Percentiles rank a stretch among this genome's conserved stretches.
Evolutionary conservation across 1,140 invertebrate species (phyloP).

Genomic region (Drosophila quadrilineata): DNA sequence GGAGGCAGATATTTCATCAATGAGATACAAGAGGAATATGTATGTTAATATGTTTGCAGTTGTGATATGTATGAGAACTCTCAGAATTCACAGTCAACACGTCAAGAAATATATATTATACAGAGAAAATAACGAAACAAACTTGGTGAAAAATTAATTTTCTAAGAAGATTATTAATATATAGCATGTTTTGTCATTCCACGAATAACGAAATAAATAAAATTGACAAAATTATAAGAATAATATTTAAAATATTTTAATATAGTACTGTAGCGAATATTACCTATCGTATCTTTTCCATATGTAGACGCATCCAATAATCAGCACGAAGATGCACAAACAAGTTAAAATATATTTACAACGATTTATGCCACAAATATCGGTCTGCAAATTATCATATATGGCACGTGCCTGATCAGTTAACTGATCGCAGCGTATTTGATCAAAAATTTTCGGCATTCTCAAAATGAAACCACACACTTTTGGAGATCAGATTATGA

Average conservation of each 20-base stretch:
- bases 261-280: not conserved
- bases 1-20: slow-evolving; percentile 21
- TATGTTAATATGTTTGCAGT: no score
- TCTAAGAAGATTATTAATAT: no score
- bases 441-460: slow-evolving; percentile 49
- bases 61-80: no score
- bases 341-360: slow-evolving; percentile 49
- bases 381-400: slow-evolving; percentile 57
- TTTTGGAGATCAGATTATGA: slow-evolving; percentile 21
- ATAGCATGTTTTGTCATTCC: no score
- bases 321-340: slow-evolving; percentile 35
- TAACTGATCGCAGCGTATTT: slow-evolving; percentile 61
- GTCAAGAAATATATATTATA: no score
- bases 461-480: not conserved
- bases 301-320: slow-evolving; percentile 40
- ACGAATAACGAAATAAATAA: no score
- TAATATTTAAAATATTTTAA: no score
- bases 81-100: no score
- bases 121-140: no score
- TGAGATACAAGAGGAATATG: slow-evolving; percentile 10
- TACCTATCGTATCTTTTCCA: slow-evolving; percentile 54
- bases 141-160: no score
- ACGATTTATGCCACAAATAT: slow-evolving; percentile 60
- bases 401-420: slow-evolving; percentile 31
- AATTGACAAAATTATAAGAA: no score